Evolutionary conservation across 2,797 vertebrate species (phyloP), one percentile per base, ranked within the genome.

Genomic region (Protonibea diacanthus): DNA sequence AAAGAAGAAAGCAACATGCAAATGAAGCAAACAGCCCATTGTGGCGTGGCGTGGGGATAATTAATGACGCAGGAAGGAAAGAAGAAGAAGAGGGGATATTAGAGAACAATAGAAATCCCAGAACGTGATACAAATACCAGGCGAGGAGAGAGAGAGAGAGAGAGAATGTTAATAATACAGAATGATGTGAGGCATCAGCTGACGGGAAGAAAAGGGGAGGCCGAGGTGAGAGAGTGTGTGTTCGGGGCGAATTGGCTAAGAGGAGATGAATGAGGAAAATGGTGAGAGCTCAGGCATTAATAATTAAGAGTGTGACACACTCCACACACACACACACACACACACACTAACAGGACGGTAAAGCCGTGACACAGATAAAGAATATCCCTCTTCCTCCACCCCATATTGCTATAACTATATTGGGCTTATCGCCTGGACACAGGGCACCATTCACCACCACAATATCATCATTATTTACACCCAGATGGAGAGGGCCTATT

Each of bases 391-490:
- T 58, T 58, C 57, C 63, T 47, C 8, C 21, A 23, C 27, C 61
- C 40, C 1, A 29, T 48, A 55, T 61, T 48, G 71, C 88, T 92
- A 84, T 79, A 89, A 91, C 92, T 93, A 89, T 93, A 91, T 92
- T 84, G 86, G 87, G 76, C 93, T 95, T 95, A 95, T 95, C 94
- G 53, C 89, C 87, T 70, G 83, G 92, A 92, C 92, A 91, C 94
- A 94, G 93, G 77, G 84, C 78, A 85, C 75, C 74, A 85, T 92
- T 93, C 89, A 89, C 73, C 82, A 77, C 72, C 85, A 93, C 92
- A 93, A 88, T 91, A 88, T 93, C 78, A 80, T 91, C 91, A 92
- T 94, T 95, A 95, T 93, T 94, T 94, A 93, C 86, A 89, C 89
- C 86, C 90, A 91, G 92, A 92, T 89, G 91, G 93, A 93, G 91